Evolutionary conservation across 2,888 invertebrate species (phyloP), one percentile per base, ranked within the genome.

Genomic region (Aplocera efformata): DNA sequence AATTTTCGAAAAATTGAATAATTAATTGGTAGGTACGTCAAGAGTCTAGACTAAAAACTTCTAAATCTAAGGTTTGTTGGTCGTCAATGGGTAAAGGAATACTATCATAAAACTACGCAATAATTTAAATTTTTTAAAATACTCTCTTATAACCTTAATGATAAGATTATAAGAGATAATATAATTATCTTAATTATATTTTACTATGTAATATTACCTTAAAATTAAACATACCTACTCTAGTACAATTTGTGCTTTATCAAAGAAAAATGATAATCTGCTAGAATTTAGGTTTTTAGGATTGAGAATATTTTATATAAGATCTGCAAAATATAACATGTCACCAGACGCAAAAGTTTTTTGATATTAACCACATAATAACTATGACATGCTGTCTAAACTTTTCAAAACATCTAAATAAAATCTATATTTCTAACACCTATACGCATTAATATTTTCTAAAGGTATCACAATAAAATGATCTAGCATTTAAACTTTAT

Each of bases 21-120:
- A 17, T 17, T 17, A 2, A 17, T 22, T 22, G 22, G 22, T n/a
- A 22, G 22, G 22, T 22, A 22, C 1, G 1, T 5, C 32, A 35
- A 31, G 38, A 48, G 32, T 49, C 53, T 58, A 57, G 41, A 51
- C 37, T 48, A 2, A 5, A 17, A 17, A 17, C 13, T 17, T 45
- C 53, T 67, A 64, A 40, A 9, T 54, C 64, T 69, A 67, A 40
- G 45, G 48, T 63, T 62, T 56, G 48, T 73, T 72, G 73, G 73
- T 73, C 73, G 55, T 65, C 56, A 53, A 60, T 60, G 58, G 55
- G 59, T 63, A 63, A 60, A 60, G 59, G 11, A 10, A 9, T 32
- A 3, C 58, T 63, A 60, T 45, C 13, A 13, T n/a, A n/a, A n/a
- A n/a, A 17, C n/a, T 29, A 13, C 2, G 7, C 10, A 23, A 5